phyloP scores from a whole-genome alignment of 1,140 invertebrate genomes.

The Whitmania pigra region DNA sequence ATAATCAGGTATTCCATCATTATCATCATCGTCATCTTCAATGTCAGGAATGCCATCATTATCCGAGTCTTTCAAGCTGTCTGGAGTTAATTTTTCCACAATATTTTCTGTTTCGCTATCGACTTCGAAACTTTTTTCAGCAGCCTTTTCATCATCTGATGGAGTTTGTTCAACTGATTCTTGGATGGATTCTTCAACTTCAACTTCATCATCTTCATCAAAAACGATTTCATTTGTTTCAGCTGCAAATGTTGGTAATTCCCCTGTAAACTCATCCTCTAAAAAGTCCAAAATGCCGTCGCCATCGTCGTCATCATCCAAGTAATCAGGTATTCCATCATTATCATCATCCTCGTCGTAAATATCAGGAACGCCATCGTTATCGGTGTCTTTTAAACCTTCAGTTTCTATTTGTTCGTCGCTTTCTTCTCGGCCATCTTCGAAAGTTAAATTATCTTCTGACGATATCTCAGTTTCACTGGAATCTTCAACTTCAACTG shows the following conservation, averaged over 20 bases:
- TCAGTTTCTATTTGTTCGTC: neutral
- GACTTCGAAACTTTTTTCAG: neutral
- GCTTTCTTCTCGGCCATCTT: neutral
- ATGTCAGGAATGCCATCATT: conserved; percentile 13
- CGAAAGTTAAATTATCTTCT: neutral
- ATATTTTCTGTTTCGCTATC: conserved; percentile 1
- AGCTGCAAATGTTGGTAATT: conserved; percentile 3
- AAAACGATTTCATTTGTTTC: neutral
- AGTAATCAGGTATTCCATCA: conserved; percentile 18
- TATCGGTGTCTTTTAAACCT: conserved; percentile 19
- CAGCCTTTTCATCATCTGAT: neutral
- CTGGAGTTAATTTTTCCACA: neutral
- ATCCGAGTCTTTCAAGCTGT: neutral
- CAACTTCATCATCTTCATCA: neutral
- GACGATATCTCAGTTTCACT: neutral
- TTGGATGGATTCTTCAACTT: neutral
- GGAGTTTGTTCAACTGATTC: neutral
- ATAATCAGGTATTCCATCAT: conserved; percentile 26
- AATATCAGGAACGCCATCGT: conserved; percentile 24
- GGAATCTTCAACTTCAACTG: neutral
- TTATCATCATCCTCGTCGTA: conserved; percentile 17
- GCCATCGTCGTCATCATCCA: conserved; percentile 23
- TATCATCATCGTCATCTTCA: conserved; percentile 24
- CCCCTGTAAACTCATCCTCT: conserved; percentile 22
- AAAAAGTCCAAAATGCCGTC: conserved; percentile 25